A percentile compares a stretch with the other conserved stretches of the same genome.
phyloP scores from a whole-genome alignment of 2,113 vertebrate species.

The Crocuta crocuta region DNA sequence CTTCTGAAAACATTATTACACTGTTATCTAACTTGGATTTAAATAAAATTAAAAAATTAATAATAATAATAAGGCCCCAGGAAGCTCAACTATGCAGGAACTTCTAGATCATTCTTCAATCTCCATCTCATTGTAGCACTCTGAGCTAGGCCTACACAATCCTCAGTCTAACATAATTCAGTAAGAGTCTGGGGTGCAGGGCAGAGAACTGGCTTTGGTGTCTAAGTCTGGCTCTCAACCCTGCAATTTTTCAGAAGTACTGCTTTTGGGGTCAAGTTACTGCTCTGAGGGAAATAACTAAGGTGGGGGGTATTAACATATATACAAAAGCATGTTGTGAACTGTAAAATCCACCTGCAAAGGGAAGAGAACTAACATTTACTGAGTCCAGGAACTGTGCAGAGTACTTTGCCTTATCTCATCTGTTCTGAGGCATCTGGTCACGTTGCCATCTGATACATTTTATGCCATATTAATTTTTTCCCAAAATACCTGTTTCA shows the following conservation, averaged over 20 bases:
- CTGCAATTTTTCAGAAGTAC: neutral
- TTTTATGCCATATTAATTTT: neutral
- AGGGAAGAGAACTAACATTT: neutral
- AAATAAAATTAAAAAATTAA: no score
- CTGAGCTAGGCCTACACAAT: neutral
- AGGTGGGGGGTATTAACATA: neutral
- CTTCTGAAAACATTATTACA: no score
- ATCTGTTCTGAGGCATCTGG: neutral
- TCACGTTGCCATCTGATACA: slow-evolving; percentile 10
- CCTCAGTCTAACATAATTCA: neutral
- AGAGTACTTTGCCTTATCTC: neutral
- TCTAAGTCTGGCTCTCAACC: neutral
- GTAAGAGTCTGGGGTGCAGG: neutral
- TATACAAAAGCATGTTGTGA: neutral
- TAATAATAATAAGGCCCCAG: neutral
- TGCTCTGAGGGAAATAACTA: neutral
- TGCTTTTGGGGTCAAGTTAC: neutral
- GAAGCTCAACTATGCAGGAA: neutral
- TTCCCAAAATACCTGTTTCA: neutral
- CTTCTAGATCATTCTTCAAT: slow-evolving; percentile 14
- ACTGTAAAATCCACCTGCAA: neutral
- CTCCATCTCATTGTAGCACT: neutral
- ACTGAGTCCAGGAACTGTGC: neutral
- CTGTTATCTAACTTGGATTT: no score
- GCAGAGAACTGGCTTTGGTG: neutral